Evolutionary conservation across 30 jellyfish, hydroid and myxozoan genomes (phyloP).

Genomic region (Turritopsis dohrnii): DNA sequence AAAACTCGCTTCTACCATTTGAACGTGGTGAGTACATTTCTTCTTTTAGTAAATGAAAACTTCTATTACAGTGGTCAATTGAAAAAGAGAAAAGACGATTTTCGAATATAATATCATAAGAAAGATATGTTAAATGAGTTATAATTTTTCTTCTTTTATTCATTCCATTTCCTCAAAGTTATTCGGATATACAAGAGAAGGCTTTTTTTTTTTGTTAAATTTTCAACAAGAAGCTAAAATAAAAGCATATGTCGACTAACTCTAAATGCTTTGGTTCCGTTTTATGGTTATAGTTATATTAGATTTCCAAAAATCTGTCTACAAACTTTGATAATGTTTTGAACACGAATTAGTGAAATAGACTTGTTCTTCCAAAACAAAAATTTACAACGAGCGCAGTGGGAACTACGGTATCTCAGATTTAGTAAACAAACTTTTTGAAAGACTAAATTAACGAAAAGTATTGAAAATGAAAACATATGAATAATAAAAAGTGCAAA

Average conservation of each 20-base stretch:
- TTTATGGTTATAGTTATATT: too few species aligned
- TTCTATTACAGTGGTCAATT: not conserved
- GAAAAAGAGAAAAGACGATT: not conserved
- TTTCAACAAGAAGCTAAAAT: not conserved
- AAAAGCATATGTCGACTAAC: not conserved
- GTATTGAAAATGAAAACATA: not conserved
- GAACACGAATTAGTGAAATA: too few species aligned
- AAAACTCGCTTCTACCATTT: too few species aligned
- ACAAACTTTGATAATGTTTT: too few species aligned
- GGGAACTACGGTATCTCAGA: not conserved
- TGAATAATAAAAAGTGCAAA: not conserved
- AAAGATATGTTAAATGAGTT: not conserved
- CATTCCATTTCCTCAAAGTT: not conserved
- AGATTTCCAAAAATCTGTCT: too few species aligned
- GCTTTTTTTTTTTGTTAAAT: not conserved
- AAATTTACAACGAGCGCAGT: too few species aligned
- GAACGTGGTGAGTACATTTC: not conserved
- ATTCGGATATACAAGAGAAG: not conserved
- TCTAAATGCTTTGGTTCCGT: not conserved
- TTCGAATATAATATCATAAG: too few species aligned
- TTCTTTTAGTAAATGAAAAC: not conserved
- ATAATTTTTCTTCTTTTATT: not conserved
- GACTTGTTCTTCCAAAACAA: not conserved
- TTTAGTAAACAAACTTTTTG: not conserved
- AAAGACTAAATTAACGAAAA: not conserved